phyloP scores from a whole-genome alignment of 92 coral and sea anemone species.

The Galaxea fascicularis region DNA sequence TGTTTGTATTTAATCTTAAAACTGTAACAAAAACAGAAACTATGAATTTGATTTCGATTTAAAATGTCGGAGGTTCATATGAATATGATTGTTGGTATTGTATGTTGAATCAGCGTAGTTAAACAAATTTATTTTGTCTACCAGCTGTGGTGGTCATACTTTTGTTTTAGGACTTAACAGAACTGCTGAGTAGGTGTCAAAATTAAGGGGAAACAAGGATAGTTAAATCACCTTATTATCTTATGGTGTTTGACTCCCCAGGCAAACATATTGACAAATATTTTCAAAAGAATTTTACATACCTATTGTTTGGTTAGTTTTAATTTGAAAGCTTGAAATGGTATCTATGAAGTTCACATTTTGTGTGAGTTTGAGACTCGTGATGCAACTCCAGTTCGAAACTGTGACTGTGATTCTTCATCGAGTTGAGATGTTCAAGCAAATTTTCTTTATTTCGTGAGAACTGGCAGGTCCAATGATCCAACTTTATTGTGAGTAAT shows the following conservation, averaged over 20 bases:
- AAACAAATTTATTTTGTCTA: neutral
- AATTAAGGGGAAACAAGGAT: neutral
- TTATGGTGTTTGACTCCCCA: conserved; percentile 32
- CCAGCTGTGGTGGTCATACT: neutral
- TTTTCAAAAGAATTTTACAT: neutral
- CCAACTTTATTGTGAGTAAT: neutral
- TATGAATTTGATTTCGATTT: no score
- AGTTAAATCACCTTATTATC: neutral
- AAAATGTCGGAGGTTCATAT: neutral
- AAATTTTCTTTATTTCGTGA: neutral
- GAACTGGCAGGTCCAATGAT: neutral
- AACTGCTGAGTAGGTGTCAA: neutral
- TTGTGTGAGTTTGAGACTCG: no score
- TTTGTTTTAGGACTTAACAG: neutral
- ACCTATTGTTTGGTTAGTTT: neutral
- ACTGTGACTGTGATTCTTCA: neutral
- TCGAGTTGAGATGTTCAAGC: neutral
- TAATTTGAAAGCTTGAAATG: neutral
- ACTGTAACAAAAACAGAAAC: no score
- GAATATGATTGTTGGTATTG: neutral
- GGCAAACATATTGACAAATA: neutral
- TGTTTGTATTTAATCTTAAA: no score
- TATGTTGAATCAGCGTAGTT: neutral
- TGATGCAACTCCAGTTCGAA: neutral
- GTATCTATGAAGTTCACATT: no score